Conservation (phyloP, 2,797 vertebrate species). For the Babyrousa celebensis region DNA sequence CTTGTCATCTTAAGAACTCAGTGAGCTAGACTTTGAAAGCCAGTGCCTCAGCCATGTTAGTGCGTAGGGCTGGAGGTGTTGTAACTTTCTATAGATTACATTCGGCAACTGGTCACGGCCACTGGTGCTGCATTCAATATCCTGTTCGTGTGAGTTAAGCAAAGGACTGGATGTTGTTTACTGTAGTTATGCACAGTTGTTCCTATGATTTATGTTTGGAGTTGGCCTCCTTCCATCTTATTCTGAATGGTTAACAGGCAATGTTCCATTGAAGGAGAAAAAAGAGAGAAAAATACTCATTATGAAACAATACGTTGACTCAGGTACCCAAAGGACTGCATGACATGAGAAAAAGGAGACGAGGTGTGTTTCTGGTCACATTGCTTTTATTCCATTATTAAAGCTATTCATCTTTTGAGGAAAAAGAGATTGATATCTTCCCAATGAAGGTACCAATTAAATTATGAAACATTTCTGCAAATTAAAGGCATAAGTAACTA, state of each 20-base stretch:
- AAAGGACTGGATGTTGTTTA: slow-evolving; percentile 68
- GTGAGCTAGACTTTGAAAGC: neutral
- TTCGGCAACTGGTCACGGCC: neutral
- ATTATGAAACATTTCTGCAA: slow-evolving; percentile 39
- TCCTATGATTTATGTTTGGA: slow-evolving; percentile 71
- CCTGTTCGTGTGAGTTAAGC: slow-evolving; percentile 68
- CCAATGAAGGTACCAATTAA: neutral
- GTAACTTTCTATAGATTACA: neutral
- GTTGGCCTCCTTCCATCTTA: slow-evolving; percentile 75
- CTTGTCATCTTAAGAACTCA: neutral
- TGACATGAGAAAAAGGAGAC: slow-evolving; percentile 48
- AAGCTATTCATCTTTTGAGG: slow-evolving; percentile 59
- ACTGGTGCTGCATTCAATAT: neutral
- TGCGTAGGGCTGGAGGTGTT: neutral
- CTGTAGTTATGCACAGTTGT: neutral
- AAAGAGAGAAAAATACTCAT: neutral
- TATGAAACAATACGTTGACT: slow-evolving; percentile 70
- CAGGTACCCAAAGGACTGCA: slow-evolving; percentile 57
- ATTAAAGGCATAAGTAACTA: slow-evolving; percentile 6
- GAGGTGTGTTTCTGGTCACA: neutral
- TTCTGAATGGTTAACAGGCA: slow-evolving; percentile 63
- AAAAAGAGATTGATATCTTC: slow-evolving; percentile 57
- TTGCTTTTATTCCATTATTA: slow-evolving; percentile 64
- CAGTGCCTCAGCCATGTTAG: accelerated
- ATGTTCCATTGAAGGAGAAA: neutral